Conservation (phyloP, 2,888 invertebrate species). For the Leptinotarsa peninsularis region DNA sequence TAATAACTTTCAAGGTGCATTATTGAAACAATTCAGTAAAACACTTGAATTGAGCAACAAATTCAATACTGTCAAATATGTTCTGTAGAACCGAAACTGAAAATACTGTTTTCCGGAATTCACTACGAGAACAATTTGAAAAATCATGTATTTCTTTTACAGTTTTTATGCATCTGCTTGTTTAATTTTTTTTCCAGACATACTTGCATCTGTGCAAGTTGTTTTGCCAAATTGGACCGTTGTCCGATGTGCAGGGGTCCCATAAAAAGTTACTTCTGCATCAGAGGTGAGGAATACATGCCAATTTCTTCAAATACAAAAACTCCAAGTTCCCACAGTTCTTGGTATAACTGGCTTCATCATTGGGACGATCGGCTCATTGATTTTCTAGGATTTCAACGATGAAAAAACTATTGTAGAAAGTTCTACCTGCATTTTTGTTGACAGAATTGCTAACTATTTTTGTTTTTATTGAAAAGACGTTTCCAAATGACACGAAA, state of each 20-base stretch:
- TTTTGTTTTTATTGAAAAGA: slow-evolving; percentile 14
- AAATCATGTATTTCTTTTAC: too few relatives aligned
- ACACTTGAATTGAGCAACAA: too few relatives aligned
- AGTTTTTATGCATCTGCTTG: neutral
- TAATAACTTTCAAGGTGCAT: too few relatives aligned
- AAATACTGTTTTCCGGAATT: too few relatives aligned
- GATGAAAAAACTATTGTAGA: slow-evolving; percentile 51
- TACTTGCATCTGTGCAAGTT: slow-evolving; percentile 86
- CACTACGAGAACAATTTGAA: too few relatives aligned
- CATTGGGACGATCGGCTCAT: slow-evolving; percentile 79
- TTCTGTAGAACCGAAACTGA: too few relatives aligned
- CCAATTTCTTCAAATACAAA: slow-evolving; percentile 66
- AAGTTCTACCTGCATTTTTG: too few relatives aligned
- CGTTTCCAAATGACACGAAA: slow-evolving; percentile 16
- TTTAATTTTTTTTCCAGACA: slow-evolving; percentile 68
- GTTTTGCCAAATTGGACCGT: slow-evolving; percentile 83
- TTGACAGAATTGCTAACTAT: neutral
- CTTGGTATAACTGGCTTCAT: slow-evolving; percentile 69
- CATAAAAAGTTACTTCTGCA: slow-evolving; percentile 87
- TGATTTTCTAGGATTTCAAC: slow-evolving; percentile 79
- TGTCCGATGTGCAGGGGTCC: slow-evolving; percentile 90
- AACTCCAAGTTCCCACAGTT: slow-evolving; percentile 59
- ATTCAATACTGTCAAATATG: too few relatives aligned
- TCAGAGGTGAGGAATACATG: slow-evolving; percentile 81
- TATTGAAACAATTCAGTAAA: too few relatives aligned